Base-by-base conservation (phyloP, 2,888 invertebrate genomes). In the Leucophenga montana region DNA sequence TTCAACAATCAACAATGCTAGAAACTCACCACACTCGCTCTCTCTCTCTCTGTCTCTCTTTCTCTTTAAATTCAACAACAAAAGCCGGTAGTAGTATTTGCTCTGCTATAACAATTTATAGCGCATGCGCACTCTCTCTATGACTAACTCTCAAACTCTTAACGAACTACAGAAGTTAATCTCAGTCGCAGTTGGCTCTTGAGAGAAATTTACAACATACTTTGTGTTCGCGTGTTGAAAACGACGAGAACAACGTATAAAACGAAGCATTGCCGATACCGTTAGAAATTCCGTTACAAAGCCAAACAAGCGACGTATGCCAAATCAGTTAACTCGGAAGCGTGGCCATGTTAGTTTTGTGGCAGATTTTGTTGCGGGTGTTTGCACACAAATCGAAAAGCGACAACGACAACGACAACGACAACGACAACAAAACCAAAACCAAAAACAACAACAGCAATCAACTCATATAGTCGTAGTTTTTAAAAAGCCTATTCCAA, bases 301-400 rank as follows among this genome's bases (percentile, higher is more conserved):
- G 68, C 65, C 57, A 68, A 70, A 68, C 71, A 70, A 68, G 75
- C 75, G 75, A 73, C 76, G 54, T 65, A 82, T 80, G 80, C 79
- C 77, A 81, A 87, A 81, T 87, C 87, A 87, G 87, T 87, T 86
- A 84, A 87, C 85, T 87, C 87, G 87, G 87, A 86, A 87, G 83
- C 87, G 87, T 85, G 86, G 86, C 80, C 80, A 85, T 82, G 88
- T 86, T 81, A 85, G 85, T 84, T 82, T 80, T 82, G 78, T 77
- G 77, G 79, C 78, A 73, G 73, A 27, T 71, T 71, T 68, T 75
- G 78, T 77, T 78, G 84, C 83, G 80, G 82, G 76, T 74, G 70
- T 72, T 71, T 75, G 75, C 77, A 80, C 69, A 73, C 67, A 71
- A 73, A 50, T 27, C 27, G 16, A n/a, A 18, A 50, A 50, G 16